Percentiles rank a stretch among this genome's conserved stretches.
These are phyloP conservation scores for Lipophrys pholis DNA, from an alignment of 2,113 vertebrate genomes.

Conservation along the genomic window DNA sequence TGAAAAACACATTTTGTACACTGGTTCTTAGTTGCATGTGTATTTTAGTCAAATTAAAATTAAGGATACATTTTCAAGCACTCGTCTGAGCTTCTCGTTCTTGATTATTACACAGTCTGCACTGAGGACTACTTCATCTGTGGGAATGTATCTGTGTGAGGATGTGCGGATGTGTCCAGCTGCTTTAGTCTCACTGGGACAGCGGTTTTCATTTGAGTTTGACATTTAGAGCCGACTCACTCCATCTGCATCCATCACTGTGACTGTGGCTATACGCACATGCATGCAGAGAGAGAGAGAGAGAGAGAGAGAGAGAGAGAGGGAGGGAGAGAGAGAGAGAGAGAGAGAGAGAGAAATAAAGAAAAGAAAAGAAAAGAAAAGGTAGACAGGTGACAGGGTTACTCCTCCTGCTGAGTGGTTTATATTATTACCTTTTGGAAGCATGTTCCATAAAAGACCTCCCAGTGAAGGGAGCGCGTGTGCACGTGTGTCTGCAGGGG, in stretches of 20 bases:
- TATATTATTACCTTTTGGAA: constrained; percentile 73
- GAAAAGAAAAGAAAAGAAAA: constrained; percentile 35
- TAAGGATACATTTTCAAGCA: background rate
- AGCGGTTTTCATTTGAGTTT: constrained; percentile 72
- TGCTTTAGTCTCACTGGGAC: constrained; percentile 61
- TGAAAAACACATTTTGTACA: background rate
- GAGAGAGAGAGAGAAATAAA: constrained; percentile 25
- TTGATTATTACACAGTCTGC: background rate
- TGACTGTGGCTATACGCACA: constrained; percentile 65
- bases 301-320: constrained; percentile 30
- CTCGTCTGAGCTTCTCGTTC: background rate
- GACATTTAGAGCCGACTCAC: constrained; percentile 74
- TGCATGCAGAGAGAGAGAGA: background rate
- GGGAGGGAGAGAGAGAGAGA: constrained; percentile 35
- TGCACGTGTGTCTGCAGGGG: constrained; percentile 36
- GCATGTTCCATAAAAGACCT: constrained; percentile 62
- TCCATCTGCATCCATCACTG: constrained; percentile 75
- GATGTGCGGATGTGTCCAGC: constrained; percentile 54
- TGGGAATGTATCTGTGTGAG: constrained; percentile 9
- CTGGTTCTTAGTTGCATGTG: background rate
- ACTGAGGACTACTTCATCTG: background rate
- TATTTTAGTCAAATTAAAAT: background rate
- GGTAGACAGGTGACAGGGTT: constrained; percentile 35
- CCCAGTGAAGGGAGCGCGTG: constrained; percentile 22
- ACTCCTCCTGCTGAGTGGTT: constrained; percentile 71